These are phyloP conservation scores for Tetanocera ferruginea DNA, from an alignment of 2,888 invertebrate genomes.

Conservation along the genomic window DNA sequence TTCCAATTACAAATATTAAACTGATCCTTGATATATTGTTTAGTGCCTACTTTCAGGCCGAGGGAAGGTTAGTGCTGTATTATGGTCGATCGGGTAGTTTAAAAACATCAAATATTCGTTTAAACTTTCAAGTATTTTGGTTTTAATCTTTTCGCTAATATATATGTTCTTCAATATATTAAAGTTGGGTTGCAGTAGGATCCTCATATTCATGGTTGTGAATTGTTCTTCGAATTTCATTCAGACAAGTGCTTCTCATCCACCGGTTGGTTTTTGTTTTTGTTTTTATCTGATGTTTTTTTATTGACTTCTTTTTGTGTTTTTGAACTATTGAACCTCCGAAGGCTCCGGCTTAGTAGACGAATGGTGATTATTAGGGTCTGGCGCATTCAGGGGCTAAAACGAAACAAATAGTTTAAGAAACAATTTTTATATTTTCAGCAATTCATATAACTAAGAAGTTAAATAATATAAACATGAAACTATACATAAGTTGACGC, in stretches of 20 bases:
- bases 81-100: too few relatives aligned
- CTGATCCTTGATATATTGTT: too few relatives aligned
- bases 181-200: neutral
- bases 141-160: neutral
- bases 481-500: too few relatives aligned
- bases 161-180: conserved; percentile 12
- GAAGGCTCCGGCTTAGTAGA: conserved; percentile 82
- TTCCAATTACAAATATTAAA: too few relatives aligned
- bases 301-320: conserved; percentile 36
- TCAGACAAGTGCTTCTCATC: too few relatives aligned
- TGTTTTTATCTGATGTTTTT: conserved; percentile 40
- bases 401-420: conserved; percentile 52
- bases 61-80: too few relatives aligned
- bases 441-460: neutral
- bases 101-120: conserved; percentile 3
- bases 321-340: conserved; percentile 80
- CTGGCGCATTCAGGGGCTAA: conserved; percentile 86
- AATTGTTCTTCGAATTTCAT: neutral
- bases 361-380: conserved; percentile 86
- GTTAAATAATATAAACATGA: neutral
- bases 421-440: neutral
- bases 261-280: conserved; percentile 24
- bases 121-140: neutral
- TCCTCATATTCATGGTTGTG: neutral
- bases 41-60: too few relatives aligned